Conservation (phyloP, 2,888 invertebrate species). For the Tinea pellionella region DNA sequence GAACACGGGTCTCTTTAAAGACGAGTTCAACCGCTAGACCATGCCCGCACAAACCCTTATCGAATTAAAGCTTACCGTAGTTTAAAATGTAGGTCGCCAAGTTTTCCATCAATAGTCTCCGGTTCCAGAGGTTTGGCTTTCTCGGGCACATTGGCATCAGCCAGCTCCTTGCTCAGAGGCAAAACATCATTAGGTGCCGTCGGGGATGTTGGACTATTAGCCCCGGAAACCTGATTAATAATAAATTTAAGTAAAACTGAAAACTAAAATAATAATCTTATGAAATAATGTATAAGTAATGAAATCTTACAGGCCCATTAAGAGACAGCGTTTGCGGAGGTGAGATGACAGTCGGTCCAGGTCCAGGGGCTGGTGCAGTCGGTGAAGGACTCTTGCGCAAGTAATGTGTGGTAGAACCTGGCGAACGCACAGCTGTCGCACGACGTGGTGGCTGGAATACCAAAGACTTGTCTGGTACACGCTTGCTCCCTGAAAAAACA, state of each 20-base stretch:
- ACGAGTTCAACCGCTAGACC: no score
- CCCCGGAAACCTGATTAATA: constrained; percentile 35
- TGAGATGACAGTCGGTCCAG: constrained; percentile 25
- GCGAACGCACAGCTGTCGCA: constrained; percentile 87
- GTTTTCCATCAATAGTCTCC: constrained; percentile 72
- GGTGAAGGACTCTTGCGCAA: constrained; percentile 94
- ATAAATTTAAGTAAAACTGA: neutral
- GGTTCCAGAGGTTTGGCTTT: constrained; percentile 50
- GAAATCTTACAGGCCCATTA: neutral
- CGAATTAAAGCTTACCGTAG: constrained; percentile 69
- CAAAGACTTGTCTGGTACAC: constrained; percentile 71
- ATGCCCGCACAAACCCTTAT: no score
- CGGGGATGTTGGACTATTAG: constrained; percentile 47
- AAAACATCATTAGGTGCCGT: constrained; percentile 41
- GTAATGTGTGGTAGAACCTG: constrained; percentile 85
- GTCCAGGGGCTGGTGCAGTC: constrained; percentile 71
- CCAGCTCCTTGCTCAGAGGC: constrained; percentile 60
- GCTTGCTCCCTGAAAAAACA: constrained; percentile 43
- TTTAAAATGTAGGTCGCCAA: constrained; percentile 92
- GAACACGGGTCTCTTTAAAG: no score
- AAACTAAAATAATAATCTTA: constrained; percentile 8
- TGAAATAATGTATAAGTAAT: no score
- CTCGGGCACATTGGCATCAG: constrained; percentile 58
- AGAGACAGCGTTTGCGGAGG: constrained; percentile 41
- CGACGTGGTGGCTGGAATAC: constrained; percentile 79